Base-by-base conservation (phyloP, 2,113 vertebrate species). In the Melanerpes formicivorus region DNA sequence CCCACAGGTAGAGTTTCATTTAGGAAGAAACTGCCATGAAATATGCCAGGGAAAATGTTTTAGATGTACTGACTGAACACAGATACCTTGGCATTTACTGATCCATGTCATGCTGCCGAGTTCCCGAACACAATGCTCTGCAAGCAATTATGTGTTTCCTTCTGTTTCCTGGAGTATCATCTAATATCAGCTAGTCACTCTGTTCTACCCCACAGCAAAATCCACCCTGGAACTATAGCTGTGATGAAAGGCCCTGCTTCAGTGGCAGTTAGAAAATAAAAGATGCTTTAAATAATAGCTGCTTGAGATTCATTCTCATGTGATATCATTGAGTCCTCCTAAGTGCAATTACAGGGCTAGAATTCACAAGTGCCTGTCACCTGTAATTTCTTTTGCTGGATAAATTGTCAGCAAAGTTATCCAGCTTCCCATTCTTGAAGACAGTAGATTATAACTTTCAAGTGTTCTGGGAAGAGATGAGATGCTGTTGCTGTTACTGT, bases 261-360 rank as follows among this genome's bases (percentile, higher is more conserved):
- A 26, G 29, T 65, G 34, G 48, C 59, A 91, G 91, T 81, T 86
- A 74, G 80, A 80, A 92, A 95, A 84, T 79, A 91, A 90, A 75
- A 88, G 37, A 59, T 64, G 58, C 64, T 77, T 94, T 90, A 84
- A 92, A 91, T 94, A 91, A 93, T 79, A 91, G 34, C 29, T 94
- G 5, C 54, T 88, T 90, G 71, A 95, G 70, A 74, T 82, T 84
- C n/a, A 26, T 46, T 92, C 81, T 86, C 65, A 18, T 76, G 46
- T 88, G 81, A 34, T 78, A 80, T 64, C 37, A 22, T 32, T 79
- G 58, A 86, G 84, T 42, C 46, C 48, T 87, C 74, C 18, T 29
- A 74, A 80, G 56, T 96, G 42, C 72, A 75, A 18, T 91, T 95
- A 84, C 1, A 58, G 46, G 78, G 74, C 42, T 58, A 54, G 34